phyloP scores from a whole-genome alignment of 2,113 vertebrate species.

The Petromus typicus region DNA sequence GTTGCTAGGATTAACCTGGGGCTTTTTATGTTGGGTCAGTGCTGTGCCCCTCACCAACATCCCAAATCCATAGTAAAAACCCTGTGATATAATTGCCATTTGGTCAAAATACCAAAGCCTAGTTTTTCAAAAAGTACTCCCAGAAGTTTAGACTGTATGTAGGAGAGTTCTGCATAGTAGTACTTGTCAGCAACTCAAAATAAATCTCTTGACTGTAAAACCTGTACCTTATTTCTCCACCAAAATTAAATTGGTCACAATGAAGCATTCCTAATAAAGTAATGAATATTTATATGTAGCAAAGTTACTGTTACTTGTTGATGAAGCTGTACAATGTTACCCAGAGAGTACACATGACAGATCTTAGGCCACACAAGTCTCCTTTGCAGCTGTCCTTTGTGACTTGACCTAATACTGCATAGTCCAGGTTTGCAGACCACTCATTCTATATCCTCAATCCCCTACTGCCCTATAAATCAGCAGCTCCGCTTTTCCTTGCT shows the following conservation, averaged over 20 bases:
- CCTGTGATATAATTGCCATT: neutral
- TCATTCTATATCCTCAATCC: neutral
- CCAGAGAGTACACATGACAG: neutral
- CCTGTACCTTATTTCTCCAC: neutral
- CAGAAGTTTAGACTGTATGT: neutral
- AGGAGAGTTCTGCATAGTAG: neutral
- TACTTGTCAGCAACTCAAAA: neutral
- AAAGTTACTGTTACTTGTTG: neutral
- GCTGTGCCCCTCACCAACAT: neutral
- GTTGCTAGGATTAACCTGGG: neutral
- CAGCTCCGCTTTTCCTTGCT: neutral
- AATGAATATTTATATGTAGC: neutral
- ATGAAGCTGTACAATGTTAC: neutral
- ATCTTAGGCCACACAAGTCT: neutral
- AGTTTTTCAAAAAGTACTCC: neutral
- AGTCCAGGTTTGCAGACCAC: neutral
- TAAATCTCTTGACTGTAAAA: neutral
- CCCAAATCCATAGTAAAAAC: neutral
- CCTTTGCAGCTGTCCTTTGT: neutral
- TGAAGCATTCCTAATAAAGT: constrained; percentile 17
- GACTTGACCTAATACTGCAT: neutral
- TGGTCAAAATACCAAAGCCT: constrained; percentile 1
- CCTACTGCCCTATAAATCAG: neutral
- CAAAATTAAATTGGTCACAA: constrained; percentile 5
- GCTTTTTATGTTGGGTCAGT: neutral